Base-by-base conservation (phyloP, 1,140 invertebrate species). In the Trachymyrmex cornetzi region DNA sequence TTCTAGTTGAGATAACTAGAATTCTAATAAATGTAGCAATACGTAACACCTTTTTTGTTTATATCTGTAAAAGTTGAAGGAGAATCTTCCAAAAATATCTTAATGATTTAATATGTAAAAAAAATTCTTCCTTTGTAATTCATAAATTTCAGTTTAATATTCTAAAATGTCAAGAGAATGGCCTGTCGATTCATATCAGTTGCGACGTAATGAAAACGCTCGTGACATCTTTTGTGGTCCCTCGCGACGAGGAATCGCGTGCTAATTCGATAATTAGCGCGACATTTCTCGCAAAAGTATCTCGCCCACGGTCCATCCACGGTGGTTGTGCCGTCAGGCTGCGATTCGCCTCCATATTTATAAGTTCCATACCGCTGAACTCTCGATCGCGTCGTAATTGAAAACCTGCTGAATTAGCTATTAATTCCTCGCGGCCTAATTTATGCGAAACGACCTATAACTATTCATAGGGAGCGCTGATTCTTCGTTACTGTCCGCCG, bases 321-420 rank as follows among this genome's bases (percentile, higher is more conserved):
- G 55, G 14, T 34, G 79, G n/a, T 30, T 14, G 55, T 44, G 30
- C 6, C 19, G 67, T 63, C 80, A 71, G 71, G 14, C 48, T 55
- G 7, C 71, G 63, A 61, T 64, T 38, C 80, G 55, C 67, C 61
- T 88, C 72, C 84, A 88, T 90, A 90, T 90, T 88, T 90, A 91
- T 90, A 90, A 87, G 71, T 59, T 67, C 22, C 24, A 63, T 90
- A 61, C 71, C 34, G 74, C 50, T 80, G 69, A 88, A 91, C 71
- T 91, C 89, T 84, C 84, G 74, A 63, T 87, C 66, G 38, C 48
- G 63, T 61, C 63, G 74, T 90, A 90, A 91, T 91, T 88, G 87
- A 91, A 90, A 91, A 91, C 87, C 74, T 85, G 79, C 67, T 90
- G 87, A 91, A 91, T 90, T 91, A 91, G 87, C 79, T 77, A 90